Percentiles rank a stretch among this genome's conserved stretches.
Conservation (phyloP, 2,797 vertebrate genomes). For the Eupleurogrammus muticus region DNA sequence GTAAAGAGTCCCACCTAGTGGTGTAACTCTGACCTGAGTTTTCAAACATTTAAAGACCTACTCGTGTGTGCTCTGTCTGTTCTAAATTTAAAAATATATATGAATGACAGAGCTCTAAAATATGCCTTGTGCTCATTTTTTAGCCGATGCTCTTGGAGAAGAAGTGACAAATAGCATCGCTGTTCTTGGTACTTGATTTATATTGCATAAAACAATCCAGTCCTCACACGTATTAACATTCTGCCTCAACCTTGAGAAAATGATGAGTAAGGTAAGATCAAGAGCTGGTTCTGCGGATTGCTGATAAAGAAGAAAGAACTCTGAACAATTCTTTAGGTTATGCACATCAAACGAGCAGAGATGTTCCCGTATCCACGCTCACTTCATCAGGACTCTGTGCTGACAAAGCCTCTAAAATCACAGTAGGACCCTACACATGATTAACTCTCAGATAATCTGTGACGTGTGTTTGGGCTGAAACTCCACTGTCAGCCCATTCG, state of each 20-base stretch:
- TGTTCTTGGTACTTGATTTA: conserved; percentile 23
- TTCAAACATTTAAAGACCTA: neutral
- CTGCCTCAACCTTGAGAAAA: conserved; percentile 75
- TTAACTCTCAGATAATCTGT: conserved; percentile 71
- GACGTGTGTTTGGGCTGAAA: conserved; percentile 41
- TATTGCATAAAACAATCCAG: conserved; percentile 33
- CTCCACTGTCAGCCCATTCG: conserved; percentile 61
- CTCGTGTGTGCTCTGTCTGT: neutral
- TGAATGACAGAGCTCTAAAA: neutral
- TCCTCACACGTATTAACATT: conserved; percentile 58
- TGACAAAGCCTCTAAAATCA: conserved; percentile 70
- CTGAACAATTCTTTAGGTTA: conserved; percentile 57
- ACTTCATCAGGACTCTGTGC: conserved; percentile 66
- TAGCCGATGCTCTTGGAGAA: neutral
- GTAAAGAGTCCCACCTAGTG: conserved; percentile 78
- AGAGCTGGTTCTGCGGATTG: conserved; percentile 53
- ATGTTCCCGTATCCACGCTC: conserved; percentile 44
- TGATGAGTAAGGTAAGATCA: conserved; percentile 75
- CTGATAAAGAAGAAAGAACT: conserved; percentile 56
- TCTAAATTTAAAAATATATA: conserved; percentile 6
- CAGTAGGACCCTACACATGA: conserved; percentile 47
- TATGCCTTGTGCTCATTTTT: neutral
- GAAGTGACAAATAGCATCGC: conserved; percentile 20
- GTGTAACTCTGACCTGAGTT: conserved; percentile 14
- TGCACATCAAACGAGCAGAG: conserved; percentile 64